Base-by-base conservation (phyloP, 2,888 invertebrate genomes). In the Orthosia gothica region DNA sequence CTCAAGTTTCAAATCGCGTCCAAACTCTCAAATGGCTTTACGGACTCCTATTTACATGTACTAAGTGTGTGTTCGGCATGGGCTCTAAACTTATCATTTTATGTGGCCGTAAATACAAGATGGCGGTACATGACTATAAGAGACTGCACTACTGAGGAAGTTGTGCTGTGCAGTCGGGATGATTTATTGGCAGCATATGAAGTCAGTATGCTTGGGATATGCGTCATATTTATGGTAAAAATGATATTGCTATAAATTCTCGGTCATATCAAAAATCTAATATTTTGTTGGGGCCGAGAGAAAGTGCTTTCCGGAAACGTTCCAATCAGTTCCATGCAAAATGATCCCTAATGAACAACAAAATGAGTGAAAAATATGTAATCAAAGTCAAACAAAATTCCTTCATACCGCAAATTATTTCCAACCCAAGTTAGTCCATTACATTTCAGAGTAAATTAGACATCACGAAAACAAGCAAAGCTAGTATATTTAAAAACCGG, bases 11-110 rank as follows among this genome's bases (percentile, higher is more conserved):
- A 59, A 70, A 70, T 64, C 20, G 52, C 58, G 32, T 76, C 59
- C 50, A 69, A 66, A 69, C 47, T 74, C 69, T 59, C 70, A 72
- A 82, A 85, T 75, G 64, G 73, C 70, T 88, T 80, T 76, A 81
- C 63, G 20, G 55, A 65, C 49, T 74, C 20, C 61, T 74, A 82
- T 85, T 80, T 81, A 74, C 85, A 85, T 85, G 78, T 74, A 73
- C 81, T 79, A 77, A 74, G 65, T 64, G 49, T 77, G 76, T 73
- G 74, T 50, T 68, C 73, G 64, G 62, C 74, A 26, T 18, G 82
- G 88, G 88, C 86, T 88, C 82, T 89, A 81, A 92, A 93, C 86
- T 90, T 93, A 93, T 92, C 86, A 90, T 89, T 93, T 93, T 90
- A 92, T 88, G 84, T 88, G 89, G 84, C 82, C 87, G 87, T 92